Evolutionary conservation across 2,113 vertebrate genomes (phyloP), one percentile per base, ranked within the genome.

Genomic region (Hipposideros armiger): DNA sequence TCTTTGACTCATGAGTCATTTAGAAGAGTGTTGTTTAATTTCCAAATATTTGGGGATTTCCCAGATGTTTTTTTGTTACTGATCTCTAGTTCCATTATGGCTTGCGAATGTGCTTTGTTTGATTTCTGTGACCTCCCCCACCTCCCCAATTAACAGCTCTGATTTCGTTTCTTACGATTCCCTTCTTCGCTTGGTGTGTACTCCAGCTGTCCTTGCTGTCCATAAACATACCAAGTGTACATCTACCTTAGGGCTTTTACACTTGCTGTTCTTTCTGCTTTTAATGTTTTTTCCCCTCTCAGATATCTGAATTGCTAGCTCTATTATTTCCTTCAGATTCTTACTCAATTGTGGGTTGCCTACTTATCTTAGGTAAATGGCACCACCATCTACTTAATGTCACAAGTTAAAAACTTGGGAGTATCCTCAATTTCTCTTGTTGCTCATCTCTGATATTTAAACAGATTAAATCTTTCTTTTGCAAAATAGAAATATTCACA

Each of bases 1-100:
- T 90, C 62, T 92, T 94, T 86, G 62, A 89, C 78, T 92, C 11
- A 28, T 58, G 56, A 45, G 74, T 86, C 40, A 86, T 45, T 97
- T 78, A 95, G 24, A 72, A 91, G 32, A 78, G 11, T 67, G 3
- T 45, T 64, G 24, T 80, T 88, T 88, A 73, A 80, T 85, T 94
- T 74, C 50, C 9, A 88, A 45, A 45, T 67, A 91, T 85, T 80
- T 72, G 40, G 15, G 19, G 19, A 64, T 80, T 94, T 91, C 73
- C 13, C 42, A 77, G 47, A 66, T 90, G 11, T 36, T 83, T 87
- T 87, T 87, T 69, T 81, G 32, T 95, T 80, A 64, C 1, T 66
- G 50, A 90, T 87, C 82, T 82, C 56, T 86, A 26, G 40, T 83
- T 94, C 67, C 40, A 50, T 72, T 82, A 54, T 14, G 36, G 67